Base-by-base conservation (phyloP, 92 coral and sea anemone genomes). In the Siderastrea siderea region DNA sequence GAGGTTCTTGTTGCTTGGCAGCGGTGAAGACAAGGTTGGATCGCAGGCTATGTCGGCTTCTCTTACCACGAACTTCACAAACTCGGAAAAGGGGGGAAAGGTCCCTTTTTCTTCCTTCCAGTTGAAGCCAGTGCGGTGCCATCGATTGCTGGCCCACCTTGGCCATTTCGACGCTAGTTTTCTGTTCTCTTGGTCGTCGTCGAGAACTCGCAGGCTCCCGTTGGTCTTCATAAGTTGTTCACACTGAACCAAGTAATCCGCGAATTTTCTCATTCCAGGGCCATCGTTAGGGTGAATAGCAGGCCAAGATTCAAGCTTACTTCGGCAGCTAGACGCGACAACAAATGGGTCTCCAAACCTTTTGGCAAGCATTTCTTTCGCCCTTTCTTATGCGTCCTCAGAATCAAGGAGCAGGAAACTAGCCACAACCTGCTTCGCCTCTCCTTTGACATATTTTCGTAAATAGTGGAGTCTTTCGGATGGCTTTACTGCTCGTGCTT, bases 31-130 rank as follows among this genome's bases (percentile, higher is more conserved):
- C 44, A 84, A 61, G 2, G 89, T 76, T 5, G 94, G 93, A 49
- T 94, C 90, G 59, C 91, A 85, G 5, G 92, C 97, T 3, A 86
- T 88, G 65, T 88, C 90, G 1, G 94, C 66, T 63, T 94, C 93
- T 8, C 71, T 79, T 4, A 74, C 87, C 11, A 86, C 26, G 74
- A 88, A 94, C 78, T 86, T 60, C 0, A 91, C 90, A 67, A 94
- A 85, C 55, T 81, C 90, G 11, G 91, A 62, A 73, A 88, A 94
- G 7, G 91, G 90, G 1, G 96, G 93, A 53, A 91, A 87, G 6
- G 53, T 87, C 1, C 65, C 78, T 13, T 82, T 81, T 7, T 87
- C 86, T 51, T 47, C 63, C 61, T 83, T 83, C 64, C 74, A 75
- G 0, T 88, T 51, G 63, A 72, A 67, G 4, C 71, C 91, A 45